Percentiles rank a stretch among this genome's conserved stretches.
These are phyloP conservation scores for Columba guinea DNA, from an alignment of 2,797 vertebrate genomes.

Conservation along the genomic window DNA sequence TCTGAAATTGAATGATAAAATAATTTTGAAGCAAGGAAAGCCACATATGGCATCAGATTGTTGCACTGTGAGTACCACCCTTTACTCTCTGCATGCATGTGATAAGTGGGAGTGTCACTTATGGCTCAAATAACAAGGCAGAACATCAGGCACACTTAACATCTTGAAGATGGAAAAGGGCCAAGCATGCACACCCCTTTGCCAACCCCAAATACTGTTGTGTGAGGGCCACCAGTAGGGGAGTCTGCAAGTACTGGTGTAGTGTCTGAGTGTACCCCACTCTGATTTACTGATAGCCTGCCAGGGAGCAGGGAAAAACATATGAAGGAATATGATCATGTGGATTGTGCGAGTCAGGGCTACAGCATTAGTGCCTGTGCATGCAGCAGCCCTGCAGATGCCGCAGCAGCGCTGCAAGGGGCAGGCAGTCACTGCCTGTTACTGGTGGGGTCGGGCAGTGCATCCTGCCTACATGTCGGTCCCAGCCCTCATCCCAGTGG, in stretches of 20 bases:
- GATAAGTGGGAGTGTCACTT: not conserved
- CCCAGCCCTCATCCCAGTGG: not conserved
- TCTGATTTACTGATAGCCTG: not conserved
- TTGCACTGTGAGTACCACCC: not conserved
- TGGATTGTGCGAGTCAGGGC: not conserved
- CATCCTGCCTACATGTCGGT: not conserved
- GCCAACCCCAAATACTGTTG: not conserved
- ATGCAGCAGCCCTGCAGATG: not conserved
- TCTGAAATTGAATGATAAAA: conserved; percentile 44
- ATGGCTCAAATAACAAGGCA: not conserved
- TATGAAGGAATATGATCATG: not conserved
- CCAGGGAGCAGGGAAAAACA: not conserved
- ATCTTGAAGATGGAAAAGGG: not conserved
- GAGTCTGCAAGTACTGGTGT: not conserved
- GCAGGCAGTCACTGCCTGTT: not conserved
- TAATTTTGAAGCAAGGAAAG: not conserved
- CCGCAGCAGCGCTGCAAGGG: not conserved
- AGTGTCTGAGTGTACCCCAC: not conserved
- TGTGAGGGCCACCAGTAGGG: not conserved
- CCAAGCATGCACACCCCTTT: not conserved
- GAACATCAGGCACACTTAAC: not conserved
- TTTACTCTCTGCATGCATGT: not conserved
- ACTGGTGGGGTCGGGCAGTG: not conserved
- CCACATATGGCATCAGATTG: not conserved
- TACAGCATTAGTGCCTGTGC: not conserved